Conservation (phyloP, 2,888 invertebrate species). For the Rhabditoides inermis region DNA sequence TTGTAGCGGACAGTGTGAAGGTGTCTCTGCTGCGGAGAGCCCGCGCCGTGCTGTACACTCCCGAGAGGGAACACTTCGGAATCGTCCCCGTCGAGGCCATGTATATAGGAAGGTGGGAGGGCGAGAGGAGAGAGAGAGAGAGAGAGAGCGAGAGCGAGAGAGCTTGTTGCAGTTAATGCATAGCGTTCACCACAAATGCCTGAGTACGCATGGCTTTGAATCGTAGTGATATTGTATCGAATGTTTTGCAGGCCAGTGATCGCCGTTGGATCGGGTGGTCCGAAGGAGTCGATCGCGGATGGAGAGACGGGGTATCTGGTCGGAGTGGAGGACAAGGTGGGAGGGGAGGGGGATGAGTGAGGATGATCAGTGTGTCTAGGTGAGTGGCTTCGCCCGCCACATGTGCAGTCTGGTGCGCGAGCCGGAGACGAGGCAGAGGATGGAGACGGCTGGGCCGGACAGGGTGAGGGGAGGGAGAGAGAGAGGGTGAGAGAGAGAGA, state of each 20-base stretch:
- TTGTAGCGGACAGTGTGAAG: slow-evolving; percentile 69
- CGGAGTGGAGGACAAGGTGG: slow-evolving; percentile 27
- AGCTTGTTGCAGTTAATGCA: no score
- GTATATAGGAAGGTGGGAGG: slow-evolving; percentile 66
- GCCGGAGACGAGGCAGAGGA: not conserved
- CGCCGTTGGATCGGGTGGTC: slow-evolving; percentile 61
- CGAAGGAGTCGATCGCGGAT: slow-evolving; percentile 73
- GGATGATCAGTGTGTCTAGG: not conserved
- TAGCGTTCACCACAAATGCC: no score
- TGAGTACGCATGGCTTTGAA: no score
- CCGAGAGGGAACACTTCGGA: slow-evolving; percentile 93
- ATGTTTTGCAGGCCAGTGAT: no score
- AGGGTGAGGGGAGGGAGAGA: slow-evolving; percentile 5
- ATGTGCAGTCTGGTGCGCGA: slow-evolving; percentile 4
- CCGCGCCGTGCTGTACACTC: slow-evolving; percentile 81
- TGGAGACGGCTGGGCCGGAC: slow-evolving; percentile 8
- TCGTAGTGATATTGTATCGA: no score
- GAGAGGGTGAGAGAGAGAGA: not conserved
- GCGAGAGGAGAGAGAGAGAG: no score
- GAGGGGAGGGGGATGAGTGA: slow-evolving; percentile 9
- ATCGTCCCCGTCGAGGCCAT: slow-evolving; percentile 98
- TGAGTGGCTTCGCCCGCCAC: slow-evolving; percentile 1
- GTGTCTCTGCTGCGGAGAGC: slow-evolving; percentile 70
- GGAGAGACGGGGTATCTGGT: slow-evolving; percentile 56
- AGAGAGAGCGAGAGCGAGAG: no score